Conservation (phyloP, 2,797 vertebrate genomes). For the Calcarius lapponicus region DNA sequence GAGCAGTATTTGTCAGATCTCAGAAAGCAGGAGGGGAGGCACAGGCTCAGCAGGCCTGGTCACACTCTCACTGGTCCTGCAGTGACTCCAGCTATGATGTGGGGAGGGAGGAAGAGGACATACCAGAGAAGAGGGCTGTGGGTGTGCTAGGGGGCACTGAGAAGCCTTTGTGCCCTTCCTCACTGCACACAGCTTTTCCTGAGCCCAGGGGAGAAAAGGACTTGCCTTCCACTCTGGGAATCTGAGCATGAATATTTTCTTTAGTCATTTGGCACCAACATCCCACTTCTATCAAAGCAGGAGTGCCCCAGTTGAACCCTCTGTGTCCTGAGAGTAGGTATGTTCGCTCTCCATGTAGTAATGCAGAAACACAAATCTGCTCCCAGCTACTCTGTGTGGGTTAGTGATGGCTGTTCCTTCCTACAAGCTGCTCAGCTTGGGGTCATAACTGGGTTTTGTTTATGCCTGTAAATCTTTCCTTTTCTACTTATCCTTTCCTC, state of each 20-base stretch:
- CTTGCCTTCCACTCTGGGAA: background rate
- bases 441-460: slow-evolving; percentile 56
- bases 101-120: background rate
- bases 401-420: slow-evolving; percentile 22
- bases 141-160: background rate
- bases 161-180: background rate
- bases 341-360: background rate
- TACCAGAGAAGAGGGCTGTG: background rate
- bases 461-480: slow-evolving; percentile 51
- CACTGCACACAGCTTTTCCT: background rate
- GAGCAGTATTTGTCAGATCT: background rate
- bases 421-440: slow-evolving; percentile 15
- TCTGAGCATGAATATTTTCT: background rate
- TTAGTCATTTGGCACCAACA: background rate
- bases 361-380: background rate
- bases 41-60: background rate
- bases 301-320: background rate
- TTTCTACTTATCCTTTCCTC: slow-evolving; percentile 54
- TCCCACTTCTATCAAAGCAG: background rate
- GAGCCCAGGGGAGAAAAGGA: background rate
- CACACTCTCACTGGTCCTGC: background rate
- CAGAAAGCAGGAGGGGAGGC: background rate
- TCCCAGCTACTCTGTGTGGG: background rate
- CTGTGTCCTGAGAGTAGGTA: background rate
- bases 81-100: background rate